phyloP scores from a whole-genome alignment of 2,113 vertebrate species.

The Paramisgurnus dabryanus region DNA sequence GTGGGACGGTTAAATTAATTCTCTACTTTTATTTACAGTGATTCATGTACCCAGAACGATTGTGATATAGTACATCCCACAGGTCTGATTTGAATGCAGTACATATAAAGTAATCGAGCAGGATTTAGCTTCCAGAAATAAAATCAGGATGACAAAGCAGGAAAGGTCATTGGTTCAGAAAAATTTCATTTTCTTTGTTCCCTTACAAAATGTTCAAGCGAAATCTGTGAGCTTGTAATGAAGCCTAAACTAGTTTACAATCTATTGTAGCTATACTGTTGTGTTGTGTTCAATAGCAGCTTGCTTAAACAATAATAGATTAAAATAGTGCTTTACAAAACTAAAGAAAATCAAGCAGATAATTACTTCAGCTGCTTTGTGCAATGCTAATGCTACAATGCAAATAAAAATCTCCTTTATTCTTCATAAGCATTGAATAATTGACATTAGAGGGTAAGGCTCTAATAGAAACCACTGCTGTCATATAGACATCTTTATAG shows the following conservation, averaged over 20 bases:
- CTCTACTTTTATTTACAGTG: neutral
- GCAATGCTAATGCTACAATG: too few relatives aligned
- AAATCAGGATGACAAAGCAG: neutral
- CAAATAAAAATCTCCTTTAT: too few relatives aligned
- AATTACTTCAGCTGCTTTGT: too few relatives aligned
- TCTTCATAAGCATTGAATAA: too few relatives aligned
- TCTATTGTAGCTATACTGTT: neutral
- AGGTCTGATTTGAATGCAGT: neutral
- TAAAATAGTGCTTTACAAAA: neutral
- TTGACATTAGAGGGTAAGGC: too few relatives aligned
- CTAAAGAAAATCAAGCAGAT: too few relatives aligned
- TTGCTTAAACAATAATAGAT: neutral
- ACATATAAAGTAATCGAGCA: neutral
- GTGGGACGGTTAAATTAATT: neutral
- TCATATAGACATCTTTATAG: too few relatives aligned
- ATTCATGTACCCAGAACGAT: neutral
- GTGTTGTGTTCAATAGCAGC: neutral
- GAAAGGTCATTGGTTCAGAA: neutral
- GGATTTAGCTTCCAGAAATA: neutral
- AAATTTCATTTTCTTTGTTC: slow-evolving; percentile 2
- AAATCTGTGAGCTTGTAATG: slow-evolving; percentile 21
- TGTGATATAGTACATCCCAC: neutral
- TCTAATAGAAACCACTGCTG: too few relatives aligned
- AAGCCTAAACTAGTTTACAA: neutral
- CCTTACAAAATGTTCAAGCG: neutral